These are phyloP conservation scores for Centropus unirufus DNA, from an alignment of 2,113 vertebrate genomes.

Conservation along the genomic window DNA sequence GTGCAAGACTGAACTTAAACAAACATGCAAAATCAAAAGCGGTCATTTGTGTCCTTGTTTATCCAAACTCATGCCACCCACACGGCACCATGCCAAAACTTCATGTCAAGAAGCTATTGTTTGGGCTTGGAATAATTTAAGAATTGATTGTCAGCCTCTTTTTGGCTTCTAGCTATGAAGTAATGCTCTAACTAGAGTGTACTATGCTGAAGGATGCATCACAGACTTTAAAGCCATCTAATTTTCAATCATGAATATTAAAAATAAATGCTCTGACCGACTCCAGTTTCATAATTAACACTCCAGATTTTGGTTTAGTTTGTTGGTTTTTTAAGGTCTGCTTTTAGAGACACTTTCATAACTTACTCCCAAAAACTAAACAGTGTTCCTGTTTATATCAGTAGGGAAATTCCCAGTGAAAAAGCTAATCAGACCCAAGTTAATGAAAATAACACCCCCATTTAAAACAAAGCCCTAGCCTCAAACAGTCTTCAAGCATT, in stretches of 20 bases:
- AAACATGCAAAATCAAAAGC: conserved; percentile 34
- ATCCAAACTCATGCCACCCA: conserved; percentile 46
- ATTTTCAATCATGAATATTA: conserved; percentile 41
- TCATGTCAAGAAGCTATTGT: conserved; percentile 60
- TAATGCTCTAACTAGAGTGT: background rate
- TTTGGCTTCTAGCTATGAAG: conserved; percentile 43
- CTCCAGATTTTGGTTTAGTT: background rate
- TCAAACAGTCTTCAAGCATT: conserved; percentile 31
- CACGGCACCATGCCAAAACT: conserved; percentile 30
- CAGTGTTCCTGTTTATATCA: conserved; percentile 55
- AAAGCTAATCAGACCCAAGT: conserved; percentile 47
- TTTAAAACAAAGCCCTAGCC: conserved; percentile 24
- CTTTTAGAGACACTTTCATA: conserved; percentile 33
- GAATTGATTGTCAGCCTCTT: conserved; percentile 40
- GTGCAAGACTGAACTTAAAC: background rate
- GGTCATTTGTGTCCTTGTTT: conserved; percentile 54
- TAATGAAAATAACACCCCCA: conserved; percentile 22
- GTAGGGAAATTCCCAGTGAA: conserved; percentile 49
- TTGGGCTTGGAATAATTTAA: conserved; percentile 53
- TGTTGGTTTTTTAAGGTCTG: background rate
- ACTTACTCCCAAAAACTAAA: background rate
- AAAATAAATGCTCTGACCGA: background rate
- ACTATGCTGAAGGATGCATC: background rate
- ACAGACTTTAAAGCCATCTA: background rate
- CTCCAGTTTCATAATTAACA: background rate